Base-by-base conservation (phyloP, 2,797 vertebrate genomes). In the Phylloscopus collybita region DNA sequence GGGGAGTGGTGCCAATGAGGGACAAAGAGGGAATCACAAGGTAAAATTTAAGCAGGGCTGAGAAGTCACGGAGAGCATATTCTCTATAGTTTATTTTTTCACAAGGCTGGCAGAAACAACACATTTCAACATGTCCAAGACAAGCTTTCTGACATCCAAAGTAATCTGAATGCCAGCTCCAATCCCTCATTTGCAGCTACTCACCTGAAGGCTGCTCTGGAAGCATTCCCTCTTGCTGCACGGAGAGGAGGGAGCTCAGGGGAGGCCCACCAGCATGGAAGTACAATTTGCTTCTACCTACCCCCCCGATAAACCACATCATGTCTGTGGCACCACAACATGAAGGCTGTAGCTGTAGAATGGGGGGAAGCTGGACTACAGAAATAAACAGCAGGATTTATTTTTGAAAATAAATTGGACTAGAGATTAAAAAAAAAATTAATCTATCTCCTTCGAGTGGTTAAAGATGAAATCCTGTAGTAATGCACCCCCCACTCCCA, bases 241-340 rank as follows among this genome's bases (percentile, higher is more conserved):
- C 0, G 0, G 56, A n/a, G 49, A 67, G 32, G n/a, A 70, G 50
- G 69, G 47, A 87, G 50, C 75, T 70, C 56, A 57, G 45, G 57
- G 38, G 50, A 36, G 40, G 79, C 50, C 29, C 53, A 76, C 74
- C 69, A 56, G 42, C 6, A 4, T 7, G 10, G 82, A 70, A 47
- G 21, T 2, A 34, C 9, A 22, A 10, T 54, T 34, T 45, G 42
- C 36, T 82, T 44, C 50, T 84, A 49, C 66, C 54, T 25, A 22
- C 14, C 29, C 54, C 44, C 40, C 27, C 42, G 1, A 76, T 25
- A 69, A 66, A 32, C 56, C 64, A n/a, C 88, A 74, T 23, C 13
- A 5, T 5, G 25, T 59, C 40, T 50, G 53, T 49, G 83, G 53
- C 0, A 0, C 2, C 4, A 26, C 0, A 2, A 86, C 44, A 27